phyloP scores from a whole-genome alignment of 2,797 vertebrate genomes.

The Merluccius polli region DNA sequence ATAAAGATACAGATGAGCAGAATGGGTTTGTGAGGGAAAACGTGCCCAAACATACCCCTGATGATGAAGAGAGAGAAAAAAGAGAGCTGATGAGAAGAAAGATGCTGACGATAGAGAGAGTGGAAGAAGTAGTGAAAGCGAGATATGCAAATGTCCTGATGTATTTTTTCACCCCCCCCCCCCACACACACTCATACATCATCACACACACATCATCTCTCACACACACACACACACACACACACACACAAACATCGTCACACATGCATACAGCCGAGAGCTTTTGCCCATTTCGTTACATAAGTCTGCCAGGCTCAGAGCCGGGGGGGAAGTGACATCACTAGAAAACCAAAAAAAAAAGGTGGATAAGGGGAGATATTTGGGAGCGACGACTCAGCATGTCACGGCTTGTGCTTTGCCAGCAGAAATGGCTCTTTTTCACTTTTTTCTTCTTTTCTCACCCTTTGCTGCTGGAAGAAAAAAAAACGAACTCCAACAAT shows the following conservation, averaged over 20 bases:
- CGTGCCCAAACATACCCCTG: no score
- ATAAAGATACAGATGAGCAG: no score
- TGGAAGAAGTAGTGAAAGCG: not conserved
- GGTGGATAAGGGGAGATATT: not conserved
- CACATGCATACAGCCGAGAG: conserved; percentile 38
- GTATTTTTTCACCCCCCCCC: conserved; percentile 31
- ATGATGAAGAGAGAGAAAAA: not conserved
- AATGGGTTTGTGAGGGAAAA: not conserved
- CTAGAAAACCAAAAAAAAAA: not conserved
- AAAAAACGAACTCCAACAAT: not conserved
- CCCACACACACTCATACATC: conserved; percentile 41
- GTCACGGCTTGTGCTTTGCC: conserved; percentile 6
- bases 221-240: not conserved
- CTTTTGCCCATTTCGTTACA: not conserved
- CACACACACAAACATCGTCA: conserved; percentile 19
- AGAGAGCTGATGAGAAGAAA: not conserved
- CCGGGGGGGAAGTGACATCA: conserved; percentile 31
- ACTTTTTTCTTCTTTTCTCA: not conserved
- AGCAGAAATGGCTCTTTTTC: not conserved
- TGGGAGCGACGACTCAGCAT: not conserved
- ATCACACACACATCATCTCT: conserved; percentile 26
- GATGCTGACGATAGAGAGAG: not conserved
- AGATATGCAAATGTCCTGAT: conserved; percentile 21
- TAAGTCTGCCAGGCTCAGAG: not conserved
- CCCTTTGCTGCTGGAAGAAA: not conserved